Percentiles rank a stretch among this genome's conserved stretches.
phyloP scores from a whole-genome alignment of 2,113 vertebrate species.

The Machaerirhynchus nigripectus region DNA sequence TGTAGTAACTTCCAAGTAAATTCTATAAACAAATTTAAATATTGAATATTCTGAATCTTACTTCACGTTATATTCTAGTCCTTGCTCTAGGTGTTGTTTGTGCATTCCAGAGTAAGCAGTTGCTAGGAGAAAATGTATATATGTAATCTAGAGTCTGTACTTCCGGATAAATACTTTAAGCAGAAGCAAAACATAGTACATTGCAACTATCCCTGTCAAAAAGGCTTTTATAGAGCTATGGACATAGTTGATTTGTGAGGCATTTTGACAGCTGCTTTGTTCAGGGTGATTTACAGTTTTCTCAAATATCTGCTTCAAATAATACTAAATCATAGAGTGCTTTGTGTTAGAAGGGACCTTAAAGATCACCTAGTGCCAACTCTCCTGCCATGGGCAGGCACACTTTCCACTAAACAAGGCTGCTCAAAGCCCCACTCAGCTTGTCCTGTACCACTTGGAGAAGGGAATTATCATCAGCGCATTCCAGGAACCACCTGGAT shows the following conservation, averaged over 20 bases:
- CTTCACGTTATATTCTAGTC: not conserved
- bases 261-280: not conserved
- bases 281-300: not conserved
- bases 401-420: not conserved
- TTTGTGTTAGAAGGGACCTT: not conserved
- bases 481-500: accelerated
- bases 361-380: not conserved
- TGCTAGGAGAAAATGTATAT: not conserved
- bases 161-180: not conserved
- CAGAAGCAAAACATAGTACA: not conserved
- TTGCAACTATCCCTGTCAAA: not conserved
- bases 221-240: not conserved
- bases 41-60: not conserved
- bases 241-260: not conserved
- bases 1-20: not conserved
- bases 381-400: not conserved
- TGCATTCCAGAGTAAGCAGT: not conserved
- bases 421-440: not conserved
- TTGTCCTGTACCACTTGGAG: not conserved
- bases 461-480: not conserved
- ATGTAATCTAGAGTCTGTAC: not conserved
- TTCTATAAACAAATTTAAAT: not conserved
- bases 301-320: not conserved
- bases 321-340: not conserved
- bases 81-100: not conserved